phyloP scores from a whole-genome alignment of 2,113 vertebrate genomes.

The Hylia prasina region DNA sequence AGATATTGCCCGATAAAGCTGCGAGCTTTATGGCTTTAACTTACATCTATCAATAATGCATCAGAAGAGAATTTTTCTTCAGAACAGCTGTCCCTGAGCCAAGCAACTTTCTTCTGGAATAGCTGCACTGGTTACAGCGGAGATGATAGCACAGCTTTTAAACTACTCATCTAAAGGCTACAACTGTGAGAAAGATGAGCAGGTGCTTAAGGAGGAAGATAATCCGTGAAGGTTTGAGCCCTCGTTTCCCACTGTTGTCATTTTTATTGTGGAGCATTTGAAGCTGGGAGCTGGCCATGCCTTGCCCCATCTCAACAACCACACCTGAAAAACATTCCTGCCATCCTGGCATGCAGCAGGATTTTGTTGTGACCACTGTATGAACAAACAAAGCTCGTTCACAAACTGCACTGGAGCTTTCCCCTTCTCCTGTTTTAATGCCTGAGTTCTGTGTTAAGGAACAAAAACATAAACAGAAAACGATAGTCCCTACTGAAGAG shows the following conservation, averaged over 20 bases:
- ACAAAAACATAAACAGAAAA: background rate
- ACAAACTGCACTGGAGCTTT: background rate
- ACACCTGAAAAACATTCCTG: background rate
- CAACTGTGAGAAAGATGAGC: background rate
- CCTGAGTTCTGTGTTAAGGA: background rate
- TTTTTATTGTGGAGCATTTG: background rate
- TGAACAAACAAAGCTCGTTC: background rate
- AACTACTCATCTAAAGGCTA: conserved; percentile 6
- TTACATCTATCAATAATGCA: conserved; percentile 70
- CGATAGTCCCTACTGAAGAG: background rate
- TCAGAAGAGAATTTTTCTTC: conserved; percentile 56
- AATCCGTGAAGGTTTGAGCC: background rate
- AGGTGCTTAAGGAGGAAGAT: background rate
- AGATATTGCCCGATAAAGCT: conserved; percentile 58
- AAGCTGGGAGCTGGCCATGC: background rate
- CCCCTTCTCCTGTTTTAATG: background rate
- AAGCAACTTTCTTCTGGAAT: conserved; percentile 34
- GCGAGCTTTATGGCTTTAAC: conserved; percentile 52
- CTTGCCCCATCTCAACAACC: background rate
- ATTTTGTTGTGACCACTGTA: background rate
- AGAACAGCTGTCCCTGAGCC: conserved; percentile 39
- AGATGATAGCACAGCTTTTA: background rate
- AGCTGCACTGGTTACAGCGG: background rate
- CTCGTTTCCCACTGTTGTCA: background rate
- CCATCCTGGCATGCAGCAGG: background rate